Percentiles rank a stretch among this genome's conserved stretches.
Conservation (phyloP, 2,797 vertebrate genomes). For the Onychomys leucogaster region DNA sequence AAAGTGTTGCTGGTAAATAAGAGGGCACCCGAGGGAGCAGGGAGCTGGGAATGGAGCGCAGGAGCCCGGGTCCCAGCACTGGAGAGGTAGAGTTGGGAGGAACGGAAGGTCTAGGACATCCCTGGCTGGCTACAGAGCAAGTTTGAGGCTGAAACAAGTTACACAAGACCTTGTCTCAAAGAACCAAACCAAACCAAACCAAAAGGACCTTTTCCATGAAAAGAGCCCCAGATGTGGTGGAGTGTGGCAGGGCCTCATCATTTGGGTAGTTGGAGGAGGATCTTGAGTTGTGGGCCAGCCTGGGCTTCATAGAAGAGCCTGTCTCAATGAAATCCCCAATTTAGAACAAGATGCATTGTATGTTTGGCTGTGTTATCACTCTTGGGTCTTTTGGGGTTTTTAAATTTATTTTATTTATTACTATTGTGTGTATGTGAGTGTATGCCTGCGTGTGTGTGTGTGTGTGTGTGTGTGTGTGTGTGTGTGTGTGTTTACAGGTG, state of each 20-base stretch:
- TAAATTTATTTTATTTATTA: neutral
- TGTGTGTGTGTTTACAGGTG: neutral
- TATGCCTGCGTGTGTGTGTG: too few species aligned
- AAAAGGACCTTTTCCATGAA: neutral
- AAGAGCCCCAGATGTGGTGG: neutral
- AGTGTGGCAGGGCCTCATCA: rapidly evolving
- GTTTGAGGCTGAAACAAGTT: neutral
- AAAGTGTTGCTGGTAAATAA: neutral
- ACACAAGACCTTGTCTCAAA: neutral
- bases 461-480: neutral
- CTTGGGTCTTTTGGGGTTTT: neutral
- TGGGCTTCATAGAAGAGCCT: neutral
- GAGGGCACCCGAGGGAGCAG: neutral
- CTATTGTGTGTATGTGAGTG: neutral
- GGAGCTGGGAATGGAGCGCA: neutral
- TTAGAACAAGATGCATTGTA: neutral
- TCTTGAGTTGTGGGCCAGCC: neutral
- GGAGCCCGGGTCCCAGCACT: neutral
- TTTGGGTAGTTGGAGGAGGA: neutral
- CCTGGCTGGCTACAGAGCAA: neutral
- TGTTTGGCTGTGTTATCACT: neutral
- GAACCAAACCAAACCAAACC: neutral
- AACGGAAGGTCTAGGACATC: neutral
- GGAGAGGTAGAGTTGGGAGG: neutral
- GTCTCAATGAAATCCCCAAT: neutral